Conservation (phyloP, 2,888 invertebrate species). For the Drosophila vallismaia region DNA sequence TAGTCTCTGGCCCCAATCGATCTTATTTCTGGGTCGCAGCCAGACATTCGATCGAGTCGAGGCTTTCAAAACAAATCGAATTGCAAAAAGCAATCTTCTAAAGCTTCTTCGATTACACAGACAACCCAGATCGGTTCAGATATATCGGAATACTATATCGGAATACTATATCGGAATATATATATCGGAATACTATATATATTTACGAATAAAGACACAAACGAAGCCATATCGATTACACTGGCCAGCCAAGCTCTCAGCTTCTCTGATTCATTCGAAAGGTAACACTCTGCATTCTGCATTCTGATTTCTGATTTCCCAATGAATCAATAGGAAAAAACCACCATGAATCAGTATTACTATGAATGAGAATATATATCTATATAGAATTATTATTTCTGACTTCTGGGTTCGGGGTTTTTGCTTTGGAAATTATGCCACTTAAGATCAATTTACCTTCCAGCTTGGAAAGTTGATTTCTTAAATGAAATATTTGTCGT, state of each 20-base stretch:
- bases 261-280: neutral
- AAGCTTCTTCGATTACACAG: conserved; percentile 29
- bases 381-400: neutral
- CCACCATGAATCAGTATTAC: too few species aligned
- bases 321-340: too few species aligned
- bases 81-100: conserved; percentile 12
- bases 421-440: conserved; percentile 36
- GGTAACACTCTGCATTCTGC: too few species aligned
- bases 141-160: neutral
- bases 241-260: conserved; percentile 4
- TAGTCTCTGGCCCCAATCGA: too few species aligned
- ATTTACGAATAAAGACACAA: neutral
- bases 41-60: too few species aligned
- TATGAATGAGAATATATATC: too few species aligned
- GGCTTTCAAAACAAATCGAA: conserved; percentile 5
- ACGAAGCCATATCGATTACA: conserved; percentile 28
- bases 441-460: conserved; percentile 46
- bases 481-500: conserved; percentile 13
- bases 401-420: neutral
- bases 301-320: too few species aligned
- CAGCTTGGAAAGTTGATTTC: conserved; percentile 1
- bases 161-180: too few species aligned
- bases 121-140: conserved; percentile 18
- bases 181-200: too few species aligned
- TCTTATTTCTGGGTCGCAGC: too few species aligned